phyloP scores from a whole-genome alignment of 2,888 invertebrate genomes.

The Plebejus anna region DNA sequence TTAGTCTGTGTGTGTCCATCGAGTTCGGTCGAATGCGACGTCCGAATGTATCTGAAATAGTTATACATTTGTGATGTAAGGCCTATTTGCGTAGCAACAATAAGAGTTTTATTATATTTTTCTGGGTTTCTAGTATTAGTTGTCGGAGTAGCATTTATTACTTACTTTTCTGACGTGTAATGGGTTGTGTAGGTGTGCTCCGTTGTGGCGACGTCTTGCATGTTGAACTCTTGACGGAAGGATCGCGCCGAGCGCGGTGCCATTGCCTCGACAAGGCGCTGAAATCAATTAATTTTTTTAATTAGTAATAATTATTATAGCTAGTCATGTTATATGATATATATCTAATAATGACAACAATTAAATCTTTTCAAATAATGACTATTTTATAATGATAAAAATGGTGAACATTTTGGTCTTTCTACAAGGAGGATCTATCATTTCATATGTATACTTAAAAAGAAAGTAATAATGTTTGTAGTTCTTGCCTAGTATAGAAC shows the following conservation, averaged over 20 bases:
- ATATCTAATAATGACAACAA: background rate
- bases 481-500: background rate
- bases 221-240: conserved; percentile 91
- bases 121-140: background rate
- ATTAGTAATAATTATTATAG: conserved; percentile 1
- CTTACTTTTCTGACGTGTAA: conserved; percentile 82
- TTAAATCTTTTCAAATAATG: background rate
- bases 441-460: background rate
- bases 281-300: conserved; percentile 55
- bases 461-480: background rate
- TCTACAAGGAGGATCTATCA: background rate
- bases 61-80: conserved; percentile 34
- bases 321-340: background rate
- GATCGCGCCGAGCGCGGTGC: conserved; percentile 86
- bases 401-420: conserved; percentile 5
- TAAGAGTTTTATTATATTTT: background rate
- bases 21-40: conserved; percentile 75
- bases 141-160: conserved; percentile 42
- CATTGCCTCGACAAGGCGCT: conserved; percentile 85
- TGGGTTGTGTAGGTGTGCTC: conserved; percentile 84
- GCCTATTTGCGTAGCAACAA: background rate
- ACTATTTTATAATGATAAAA: too few relatives aligned
- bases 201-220: conserved; percentile 83
- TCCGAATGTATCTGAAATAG: conserved; percentile 77
- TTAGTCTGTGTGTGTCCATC: conserved; percentile 71